Percentiles rank a stretch among this genome's conserved stretches.
Evolutionary conservation across 2,888 invertebrate genomes (phyloP).

Genomic region (Drosophila seclusa): DNA sequence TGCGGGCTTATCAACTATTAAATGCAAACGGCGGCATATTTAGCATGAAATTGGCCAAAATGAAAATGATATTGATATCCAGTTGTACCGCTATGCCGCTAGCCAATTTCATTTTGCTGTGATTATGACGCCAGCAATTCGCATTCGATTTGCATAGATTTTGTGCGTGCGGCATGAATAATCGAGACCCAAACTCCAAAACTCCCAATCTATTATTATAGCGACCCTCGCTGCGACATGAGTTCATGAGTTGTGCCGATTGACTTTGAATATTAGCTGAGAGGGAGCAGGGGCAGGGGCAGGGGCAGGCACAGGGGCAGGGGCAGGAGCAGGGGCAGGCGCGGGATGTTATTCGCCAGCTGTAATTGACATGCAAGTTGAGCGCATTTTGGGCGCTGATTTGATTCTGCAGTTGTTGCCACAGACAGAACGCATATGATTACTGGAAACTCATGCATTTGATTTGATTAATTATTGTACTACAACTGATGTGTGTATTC

Average conservation of each 20-base stretch:
- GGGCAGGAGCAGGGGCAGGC: neutral
- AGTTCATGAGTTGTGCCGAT: conserved; percentile 74
- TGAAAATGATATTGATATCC: conserved; percentile 49
- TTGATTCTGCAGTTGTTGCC: conserved; percentile 67
- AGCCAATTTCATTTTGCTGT: conserved; percentile 37
- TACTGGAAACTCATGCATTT: conserved; percentile 76
- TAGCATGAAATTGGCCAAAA: conserved; percentile 73
- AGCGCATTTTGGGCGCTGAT: conserved; percentile 71
- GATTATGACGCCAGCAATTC: conserved; percentile 67
- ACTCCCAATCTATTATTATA: conserved; percentile 44
- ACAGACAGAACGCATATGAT: conserved; percentile 69
- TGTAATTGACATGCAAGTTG: conserved; percentile 77
- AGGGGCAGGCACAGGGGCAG: neutral
- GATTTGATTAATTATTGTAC: conserved; percentile 74
- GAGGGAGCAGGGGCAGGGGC: neutral
- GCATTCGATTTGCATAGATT: conserved; percentile 79
- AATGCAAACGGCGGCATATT: conserved; percentile 75
- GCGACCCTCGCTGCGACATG: conserved; percentile 45
- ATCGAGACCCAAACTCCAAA: conserved; percentile 49
- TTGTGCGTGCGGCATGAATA: conserved; percentile 69
- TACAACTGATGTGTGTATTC: conserved; percentile 44
- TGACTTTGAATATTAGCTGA: conserved; percentile 77
- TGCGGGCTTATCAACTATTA: conserved; percentile 75
- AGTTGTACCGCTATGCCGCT: conserved; percentile 6
- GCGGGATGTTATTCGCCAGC: conserved; percentile 50